These are phyloP conservation scores for Procambarus clarkii DNA, from an alignment of 1,140 invertebrate genomes.

Conservation along the genomic window DNA sequence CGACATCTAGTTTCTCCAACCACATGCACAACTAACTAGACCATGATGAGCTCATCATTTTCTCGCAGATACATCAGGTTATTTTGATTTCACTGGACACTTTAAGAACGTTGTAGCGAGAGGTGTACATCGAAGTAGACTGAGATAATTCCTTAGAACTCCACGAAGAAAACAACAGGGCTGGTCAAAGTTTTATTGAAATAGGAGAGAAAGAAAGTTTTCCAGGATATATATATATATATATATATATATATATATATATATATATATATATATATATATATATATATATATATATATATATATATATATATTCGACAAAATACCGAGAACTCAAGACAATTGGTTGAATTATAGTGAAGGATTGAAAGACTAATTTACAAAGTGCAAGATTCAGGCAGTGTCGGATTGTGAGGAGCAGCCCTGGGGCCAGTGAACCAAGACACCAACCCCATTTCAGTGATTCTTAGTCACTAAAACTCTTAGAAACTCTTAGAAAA, in stretches of 20 bases:
- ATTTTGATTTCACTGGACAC: background rate
- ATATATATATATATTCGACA: background rate
- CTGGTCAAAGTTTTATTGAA: background rate
- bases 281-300: conserved; percentile 14
- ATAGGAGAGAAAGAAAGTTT: background rate
- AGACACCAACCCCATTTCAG: background rate
- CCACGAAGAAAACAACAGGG: too few relatives aligned
- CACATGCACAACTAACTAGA: too few relatives aligned
- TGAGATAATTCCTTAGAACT: background rate
- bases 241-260: background rate
- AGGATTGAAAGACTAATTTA: background rate
- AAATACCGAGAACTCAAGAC: background rate
- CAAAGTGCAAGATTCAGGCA: background rate
- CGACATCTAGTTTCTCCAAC: too few relatives aligned
- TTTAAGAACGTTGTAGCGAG: background rate
- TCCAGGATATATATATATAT: too few relatives aligned
- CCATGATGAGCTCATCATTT: background rate
- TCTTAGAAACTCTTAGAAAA: background rate
- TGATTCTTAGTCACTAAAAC: background rate
- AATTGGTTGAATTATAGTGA: background rate
- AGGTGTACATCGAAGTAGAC: background rate
- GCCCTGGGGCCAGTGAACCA: background rate
- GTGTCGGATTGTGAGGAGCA: background rate
- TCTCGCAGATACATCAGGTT: background rate
- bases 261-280: conserved; percentile 9